phyloP scores from a whole-genome alignment of 2,888 invertebrate genomes.

The Acronicta alni region DNA sequence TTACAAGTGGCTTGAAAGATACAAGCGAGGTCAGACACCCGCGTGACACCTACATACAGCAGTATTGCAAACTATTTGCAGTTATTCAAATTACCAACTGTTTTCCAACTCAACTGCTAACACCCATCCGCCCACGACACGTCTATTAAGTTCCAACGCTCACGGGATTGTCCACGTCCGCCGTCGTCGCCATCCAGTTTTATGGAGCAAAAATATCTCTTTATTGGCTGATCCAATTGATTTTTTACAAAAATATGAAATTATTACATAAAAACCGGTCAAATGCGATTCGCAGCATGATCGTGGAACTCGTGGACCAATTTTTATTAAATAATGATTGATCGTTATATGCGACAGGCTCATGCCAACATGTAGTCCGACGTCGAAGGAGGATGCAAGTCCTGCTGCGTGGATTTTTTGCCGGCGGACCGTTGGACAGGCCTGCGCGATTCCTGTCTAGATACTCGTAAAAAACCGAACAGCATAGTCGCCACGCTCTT shows the following conservation, averaged over 20 bases:
- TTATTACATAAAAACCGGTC: slow-evolving; percentile 30
- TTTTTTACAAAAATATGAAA: slow-evolving; percentile 21
- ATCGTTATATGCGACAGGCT: slow-evolving; percentile 34
- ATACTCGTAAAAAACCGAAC: slow-evolving; percentile 45
- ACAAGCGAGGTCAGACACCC: slow-evolving; percentile 39
- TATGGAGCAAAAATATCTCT: slow-evolving; percentile 21
- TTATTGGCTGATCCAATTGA: slow-evolving; percentile 37
- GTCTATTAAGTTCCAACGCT: slow-evolving; percentile 25
- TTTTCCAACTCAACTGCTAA: slow-evolving; percentile 39
- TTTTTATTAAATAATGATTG: slow-evolving; percentile 50
- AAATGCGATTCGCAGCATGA: slow-evolving; percentile 14
- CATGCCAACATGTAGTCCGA: slow-evolving; percentile 35
- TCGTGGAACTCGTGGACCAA: slow-evolving; percentile 22
- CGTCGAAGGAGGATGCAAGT: slow-evolving; percentile 34
- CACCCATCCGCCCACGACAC: slow-evolving; percentile 41
- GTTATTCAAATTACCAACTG: slow-evolving; percentile 47
- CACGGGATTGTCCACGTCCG: slow-evolving; percentile 24
- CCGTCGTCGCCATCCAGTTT: slow-evolving; percentile 17
- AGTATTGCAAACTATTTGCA: slow-evolving; percentile 51
- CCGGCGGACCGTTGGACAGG: slow-evolving; percentile 31
- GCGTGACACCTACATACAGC: slow-evolving; percentile 36
- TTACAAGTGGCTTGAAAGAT: slow-evolving; percentile 27
- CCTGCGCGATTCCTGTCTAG: slow-evolving; percentile 31
- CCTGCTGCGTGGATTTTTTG: slow-evolving; percentile 49
- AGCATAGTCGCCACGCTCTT: slow-evolving; percentile 43